These are phyloP conservation scores for Argynnis bischoffii DNA, from an alignment of 2,888 invertebrate genomes.

Conservation along the genomic window DNA sequence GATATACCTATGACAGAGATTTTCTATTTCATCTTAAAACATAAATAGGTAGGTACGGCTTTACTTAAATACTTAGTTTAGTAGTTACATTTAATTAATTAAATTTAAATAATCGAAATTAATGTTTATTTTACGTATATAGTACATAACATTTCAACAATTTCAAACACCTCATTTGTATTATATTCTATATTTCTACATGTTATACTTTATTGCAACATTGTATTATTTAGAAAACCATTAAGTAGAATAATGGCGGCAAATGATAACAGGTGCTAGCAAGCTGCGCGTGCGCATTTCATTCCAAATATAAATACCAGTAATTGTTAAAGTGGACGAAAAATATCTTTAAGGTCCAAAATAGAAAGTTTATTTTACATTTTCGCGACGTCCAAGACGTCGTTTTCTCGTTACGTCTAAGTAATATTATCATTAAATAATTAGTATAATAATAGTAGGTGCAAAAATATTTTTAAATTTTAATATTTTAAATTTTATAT, in stretches of 20 bases:
- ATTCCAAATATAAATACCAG: slow-evolving; percentile 15
- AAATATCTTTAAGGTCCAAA: not conserved
- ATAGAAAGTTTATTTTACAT: slow-evolving; percentile 1
- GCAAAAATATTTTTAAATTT: too few species aligned
- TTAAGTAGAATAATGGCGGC: slow-evolving; percentile 55
- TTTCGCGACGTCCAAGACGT: not conserved
- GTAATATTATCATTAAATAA: too few species aligned
- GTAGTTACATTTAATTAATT: not conserved
- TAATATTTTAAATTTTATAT: too few species aligned
- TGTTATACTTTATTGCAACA: slow-evolving; percentile 19
- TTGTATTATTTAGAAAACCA: slow-evolving; percentile 46
- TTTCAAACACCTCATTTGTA: too few species aligned
- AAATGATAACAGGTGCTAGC: slow-evolving; percentile 52
- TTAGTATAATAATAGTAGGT: too few species aligned
- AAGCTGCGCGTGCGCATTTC: slow-evolving; percentile 52
- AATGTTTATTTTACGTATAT: too few species aligned
- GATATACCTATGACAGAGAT: too few species aligned
- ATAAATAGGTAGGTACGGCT: too few species aligned
- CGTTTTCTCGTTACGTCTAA: not conserved
- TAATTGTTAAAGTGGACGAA: slow-evolving; percentile 8
- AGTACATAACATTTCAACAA: too few species aligned
- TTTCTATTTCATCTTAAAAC: too few species aligned
- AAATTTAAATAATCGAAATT: too few species aligned
- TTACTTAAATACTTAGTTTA: not conserved
- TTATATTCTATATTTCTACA: not conserved